Conservation (phyloP, 2,797 vertebrate species). For the Heliangelus exortis region DNA sequence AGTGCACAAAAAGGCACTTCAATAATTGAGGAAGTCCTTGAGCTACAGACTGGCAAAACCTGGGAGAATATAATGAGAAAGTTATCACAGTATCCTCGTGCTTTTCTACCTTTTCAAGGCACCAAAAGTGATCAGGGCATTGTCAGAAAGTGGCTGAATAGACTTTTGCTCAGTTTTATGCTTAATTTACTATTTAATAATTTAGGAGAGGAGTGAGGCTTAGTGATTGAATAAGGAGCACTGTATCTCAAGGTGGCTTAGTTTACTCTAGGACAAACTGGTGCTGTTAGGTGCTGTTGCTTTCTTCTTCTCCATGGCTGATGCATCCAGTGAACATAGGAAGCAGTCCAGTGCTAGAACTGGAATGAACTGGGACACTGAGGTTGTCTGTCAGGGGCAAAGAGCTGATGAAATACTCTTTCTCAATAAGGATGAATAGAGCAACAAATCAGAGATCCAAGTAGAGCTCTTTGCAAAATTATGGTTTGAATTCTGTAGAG, state of each 20-base stretch:
- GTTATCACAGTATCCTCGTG: background rate
- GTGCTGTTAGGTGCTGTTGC: background rate
- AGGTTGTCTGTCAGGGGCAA: background rate
- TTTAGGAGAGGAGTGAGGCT: background rate
- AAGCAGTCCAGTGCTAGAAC: background rate
- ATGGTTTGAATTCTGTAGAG: background rate
- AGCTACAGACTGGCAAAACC: background rate
- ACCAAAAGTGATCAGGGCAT: background rate
- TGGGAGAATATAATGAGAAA: background rate
- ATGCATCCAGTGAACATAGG: background rate
- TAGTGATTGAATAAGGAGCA: background rate
- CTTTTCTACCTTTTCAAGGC: background rate
- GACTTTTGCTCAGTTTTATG: background rate
- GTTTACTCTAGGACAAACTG: background rate
- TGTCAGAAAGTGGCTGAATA: background rate
- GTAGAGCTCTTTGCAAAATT: background rate
- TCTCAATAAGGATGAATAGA: background rate
- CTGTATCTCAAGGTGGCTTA: background rate
- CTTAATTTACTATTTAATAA: background rate
- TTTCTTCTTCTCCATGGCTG: background rate
- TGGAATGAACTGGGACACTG: background rate
- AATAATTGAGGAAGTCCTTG: background rate
- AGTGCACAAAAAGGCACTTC: background rate
- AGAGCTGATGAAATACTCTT: background rate
- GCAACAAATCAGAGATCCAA: background rate